phyloP scores from a whole-genome alignment of 2,797 vertebrate genomes.

The Caiman crocodilus region DNA sequence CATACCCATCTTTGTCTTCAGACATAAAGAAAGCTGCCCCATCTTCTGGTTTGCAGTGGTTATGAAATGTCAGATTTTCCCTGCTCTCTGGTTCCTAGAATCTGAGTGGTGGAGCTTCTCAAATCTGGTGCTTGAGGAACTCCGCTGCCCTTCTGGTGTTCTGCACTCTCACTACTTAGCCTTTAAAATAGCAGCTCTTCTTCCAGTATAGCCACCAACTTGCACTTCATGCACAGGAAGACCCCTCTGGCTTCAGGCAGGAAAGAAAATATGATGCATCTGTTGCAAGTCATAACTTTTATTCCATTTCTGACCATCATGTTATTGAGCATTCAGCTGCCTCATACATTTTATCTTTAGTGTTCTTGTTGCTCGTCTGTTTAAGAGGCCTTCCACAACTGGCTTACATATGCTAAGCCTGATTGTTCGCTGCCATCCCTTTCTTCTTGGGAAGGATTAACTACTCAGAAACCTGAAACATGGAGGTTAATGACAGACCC shows the following conservation, averaged over 20 bases:
- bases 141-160: background rate
- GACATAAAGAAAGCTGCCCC: background rate
- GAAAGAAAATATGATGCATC: background rate
- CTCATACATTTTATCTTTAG: background rate
- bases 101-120: background rate
- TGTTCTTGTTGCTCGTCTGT: background rate
- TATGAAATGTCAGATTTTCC: background rate
- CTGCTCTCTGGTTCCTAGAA: background rate
- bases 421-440: background rate
- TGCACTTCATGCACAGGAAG: background rate
- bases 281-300: background rate
- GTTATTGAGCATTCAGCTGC: background rate
- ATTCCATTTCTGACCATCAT: background rate
- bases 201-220: background rate
- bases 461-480: background rate
- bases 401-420: background rate
- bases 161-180: background rate
- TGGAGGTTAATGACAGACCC: accelerated
- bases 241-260: background rate
- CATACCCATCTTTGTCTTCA: background rate
- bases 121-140: background rate
- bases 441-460: background rate
- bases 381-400: background rate
- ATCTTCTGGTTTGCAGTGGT: background rate
- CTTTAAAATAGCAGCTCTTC: background rate